These are phyloP conservation scores for Halcyon chelicuti DNA, from an alignment of 2,797 vertebrate genomes.

Conservation along the genomic window DNA sequence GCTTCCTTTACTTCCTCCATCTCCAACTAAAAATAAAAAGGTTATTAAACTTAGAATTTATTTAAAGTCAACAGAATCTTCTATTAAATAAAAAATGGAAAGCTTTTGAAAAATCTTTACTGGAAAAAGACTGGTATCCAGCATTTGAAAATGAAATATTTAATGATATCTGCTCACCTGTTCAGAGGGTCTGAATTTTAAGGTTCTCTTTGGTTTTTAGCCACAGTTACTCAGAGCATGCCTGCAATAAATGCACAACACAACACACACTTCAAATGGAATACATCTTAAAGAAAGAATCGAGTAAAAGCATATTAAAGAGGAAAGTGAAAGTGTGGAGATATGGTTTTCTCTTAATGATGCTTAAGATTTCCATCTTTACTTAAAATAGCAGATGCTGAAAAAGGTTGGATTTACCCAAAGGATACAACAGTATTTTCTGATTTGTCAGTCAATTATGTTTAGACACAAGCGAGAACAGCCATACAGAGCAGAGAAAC, in stretches of 20 bases:
- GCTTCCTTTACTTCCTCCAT: neutral
- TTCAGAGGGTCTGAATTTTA: neutral
- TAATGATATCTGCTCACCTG: neutral
- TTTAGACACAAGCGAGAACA: neutral
- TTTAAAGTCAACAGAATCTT: neutral
- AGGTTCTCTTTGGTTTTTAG: neutral
- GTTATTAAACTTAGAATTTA: neutral
- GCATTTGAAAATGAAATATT: neutral
- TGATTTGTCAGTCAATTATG: neutral
- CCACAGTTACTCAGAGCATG: neutral
- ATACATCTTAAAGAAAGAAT: neutral
- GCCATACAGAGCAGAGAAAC: neutral
- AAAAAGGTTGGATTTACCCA: neutral
- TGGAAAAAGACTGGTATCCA: fast-evolving
- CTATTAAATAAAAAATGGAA: neutral
- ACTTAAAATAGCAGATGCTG: neutral
- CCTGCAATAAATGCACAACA: neutral
- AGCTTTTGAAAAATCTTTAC: neutral
- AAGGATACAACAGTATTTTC: neutral
- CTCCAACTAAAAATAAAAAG: neutral
- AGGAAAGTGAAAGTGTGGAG: neutral
- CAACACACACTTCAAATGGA: neutral
- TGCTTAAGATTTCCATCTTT: neutral
- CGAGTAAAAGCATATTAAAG: neutral
- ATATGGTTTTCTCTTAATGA: neutral